A percentile compares a stretch with the other conserved stretches of the same genome.
These are phyloP conservation scores for Dreissena rostriformis DNA, from an alignment of 1,140 invertebrate species.

Conservation along the genomic window DNA sequence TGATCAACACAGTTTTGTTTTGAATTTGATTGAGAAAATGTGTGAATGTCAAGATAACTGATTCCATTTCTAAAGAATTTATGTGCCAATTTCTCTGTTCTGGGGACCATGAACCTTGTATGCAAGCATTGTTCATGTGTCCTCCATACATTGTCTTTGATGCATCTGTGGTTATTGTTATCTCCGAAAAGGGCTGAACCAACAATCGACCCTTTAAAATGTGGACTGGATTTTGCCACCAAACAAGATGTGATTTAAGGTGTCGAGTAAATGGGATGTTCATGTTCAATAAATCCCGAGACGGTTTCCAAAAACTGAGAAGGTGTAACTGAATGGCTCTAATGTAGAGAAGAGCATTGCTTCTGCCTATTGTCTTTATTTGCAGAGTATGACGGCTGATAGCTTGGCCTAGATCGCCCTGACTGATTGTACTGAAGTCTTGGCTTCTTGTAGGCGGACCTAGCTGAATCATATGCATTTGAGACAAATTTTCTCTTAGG, in stretches of 20 bases:
- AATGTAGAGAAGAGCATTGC: constrained; percentile 39
- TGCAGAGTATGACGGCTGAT: constrained; percentile 6
- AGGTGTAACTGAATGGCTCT: constrained; percentile 42
- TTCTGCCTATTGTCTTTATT: constrained; percentile 30
- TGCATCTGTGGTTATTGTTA: constrained; percentile 20
- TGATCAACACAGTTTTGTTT: constrained; percentile 19
- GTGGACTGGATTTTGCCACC: not conserved
- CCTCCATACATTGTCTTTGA: not conserved
- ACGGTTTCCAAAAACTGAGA: constrained; percentile 19
- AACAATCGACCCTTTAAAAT: constrained; percentile 3
- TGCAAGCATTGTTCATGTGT: not conserved
- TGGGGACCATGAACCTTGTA: not conserved
- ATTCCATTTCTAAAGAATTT: constrained; percentile 20
- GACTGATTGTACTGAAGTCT: too few relatives aligned
- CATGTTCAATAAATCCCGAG: not conserved
- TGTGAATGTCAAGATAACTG: constrained; percentile 16
- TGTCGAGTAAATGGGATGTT: constrained; percentile 6
- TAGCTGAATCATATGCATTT: too few relatives aligned
- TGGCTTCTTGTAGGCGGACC: too few relatives aligned
- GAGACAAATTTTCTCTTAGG: constrained; percentile 13
- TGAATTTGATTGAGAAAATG: not conserved
- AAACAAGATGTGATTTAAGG: not conserved
- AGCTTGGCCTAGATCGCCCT: too few relatives aligned
- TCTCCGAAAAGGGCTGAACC: not conserved
- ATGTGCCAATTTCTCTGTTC: not conserved